A percentile compares a stretch with the other conserved stretches of the same genome.
These are phyloP conservation scores for Brotula barbata DNA, from an alignment of 2,797 vertebrate genomes.

Conservation along the genomic window DNA sequence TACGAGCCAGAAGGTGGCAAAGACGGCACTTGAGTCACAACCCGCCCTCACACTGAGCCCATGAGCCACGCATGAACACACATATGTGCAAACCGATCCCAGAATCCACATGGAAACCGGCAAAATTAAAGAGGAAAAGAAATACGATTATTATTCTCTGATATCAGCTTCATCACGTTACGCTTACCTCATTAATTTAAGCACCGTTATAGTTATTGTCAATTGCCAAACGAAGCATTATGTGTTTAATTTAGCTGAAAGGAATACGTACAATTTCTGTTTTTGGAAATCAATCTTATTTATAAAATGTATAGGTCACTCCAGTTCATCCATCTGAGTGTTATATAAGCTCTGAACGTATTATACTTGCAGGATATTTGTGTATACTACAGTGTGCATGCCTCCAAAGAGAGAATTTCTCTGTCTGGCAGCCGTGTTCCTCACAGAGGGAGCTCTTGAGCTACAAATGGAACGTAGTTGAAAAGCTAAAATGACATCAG, in stretches of 20 bases:
- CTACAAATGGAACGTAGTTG: conserved; percentile 58
- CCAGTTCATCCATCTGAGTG: conserved; percentile 1
- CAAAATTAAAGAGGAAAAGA: too few relatives aligned
- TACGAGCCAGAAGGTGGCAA: conserved; percentile 26
- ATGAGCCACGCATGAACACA: conserved; percentile 56
- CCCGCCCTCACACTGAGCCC: conserved; percentile 45
- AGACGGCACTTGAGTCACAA: conserved; percentile 48
- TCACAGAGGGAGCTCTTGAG: conserved; percentile 83
- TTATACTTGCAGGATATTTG: conserved; percentile 25
- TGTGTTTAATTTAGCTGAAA: too few relatives aligned
- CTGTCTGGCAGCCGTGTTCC: conserved; percentile 42
- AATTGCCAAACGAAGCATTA: background rate
- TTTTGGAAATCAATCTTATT: background rate
- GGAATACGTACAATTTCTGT: background rate
- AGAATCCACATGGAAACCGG: too few relatives aligned
- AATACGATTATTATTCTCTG: too few relatives aligned
- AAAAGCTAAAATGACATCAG: conserved; percentile 35
- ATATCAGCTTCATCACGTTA: background rate
- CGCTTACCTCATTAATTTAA: background rate
- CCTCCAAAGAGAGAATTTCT: conserved; percentile 22
- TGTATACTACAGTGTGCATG: conserved; percentile 40
- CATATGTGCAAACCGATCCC: too few relatives aligned
- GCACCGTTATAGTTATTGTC: background rate
- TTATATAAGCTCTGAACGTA: background rate
- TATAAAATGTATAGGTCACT: background rate